Base-by-base conservation (phyloP, 2,113 vertebrate genomes). In the Hippopotamus amphibius region DNA sequence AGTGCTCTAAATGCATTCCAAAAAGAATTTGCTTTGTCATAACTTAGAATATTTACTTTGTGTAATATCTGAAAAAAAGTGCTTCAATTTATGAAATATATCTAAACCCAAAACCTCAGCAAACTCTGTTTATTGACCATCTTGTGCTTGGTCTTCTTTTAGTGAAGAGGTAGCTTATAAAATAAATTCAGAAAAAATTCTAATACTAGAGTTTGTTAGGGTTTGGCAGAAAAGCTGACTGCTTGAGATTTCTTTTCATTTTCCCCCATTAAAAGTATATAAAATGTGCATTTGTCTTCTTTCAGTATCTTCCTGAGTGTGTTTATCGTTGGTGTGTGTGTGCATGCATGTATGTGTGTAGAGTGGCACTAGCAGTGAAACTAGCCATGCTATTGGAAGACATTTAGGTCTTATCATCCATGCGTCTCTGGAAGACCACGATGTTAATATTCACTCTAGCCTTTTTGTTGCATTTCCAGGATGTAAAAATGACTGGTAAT, bases 381-480 rank as follows among this genome's bases (percentile, higher is more conserved):
- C 3, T 19, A 85, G n/a, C 3, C 14, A 7, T 24, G 30, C 1
- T 30, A 14, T 30, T 48, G 59, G 19, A 74, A 16, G 19, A 69
- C 81, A 50, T 59, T 86, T 30, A 66, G 12, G 5, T 68, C 81
- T 94, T 21, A 61, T 24, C 30, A 15, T 9, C 4, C 10, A 46
- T 37, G 6, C 13, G 69, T 76, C 53, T 87, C 14, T 77, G 53
- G 10, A 87, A 77, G 13, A 33, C 33, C 11, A 46, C 37, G 85
- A 57, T 69, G 43, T 85, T n/a, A 48, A n/a, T 37, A 43, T 1
- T 74, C 66, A 37, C 28, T 61, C 24, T 57, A 66, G 33, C 1
- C 3, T 43, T 94, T n/a, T 22, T n/a, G n/a, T 65, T 94, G 53
- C 46, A 92, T 59, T 92, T n/a, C 30, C 37, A 77, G 59, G 57